Evolutionary conservation across 2,797 vertebrate genomes (phyloP), one percentile per base, ranked within the genome.

Genomic region (Schizothorax lantsangensis): DNA sequence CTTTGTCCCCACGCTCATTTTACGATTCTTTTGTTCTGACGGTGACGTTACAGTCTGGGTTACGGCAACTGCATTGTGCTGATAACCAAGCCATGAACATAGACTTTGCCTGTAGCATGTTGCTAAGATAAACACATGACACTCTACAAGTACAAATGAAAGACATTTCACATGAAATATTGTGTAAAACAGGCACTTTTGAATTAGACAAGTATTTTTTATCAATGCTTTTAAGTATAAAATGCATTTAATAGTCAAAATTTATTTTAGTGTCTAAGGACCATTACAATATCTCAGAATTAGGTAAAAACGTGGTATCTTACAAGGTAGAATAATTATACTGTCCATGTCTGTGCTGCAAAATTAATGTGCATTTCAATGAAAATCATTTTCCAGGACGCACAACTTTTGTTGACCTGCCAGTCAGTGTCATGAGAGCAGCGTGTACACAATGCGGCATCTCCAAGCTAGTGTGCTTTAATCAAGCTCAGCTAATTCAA

Each of bases 1-100:
- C 83, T 81, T 89, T 88, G 81, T 86, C 72, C 72, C 26, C 52
- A 12, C 54, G 54, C 45, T 72, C 78, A 86, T 89, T 89, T 88
- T 73, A 73, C 79, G 40, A 82, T 83, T 84, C 87, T 84, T 89
- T 89, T 89, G 84, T 89, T 68, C 64, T 47, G 59, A 38, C 21
- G 23, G 47, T 78, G 64, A 54, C 6, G 59, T 62, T 43, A 68
- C 43, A 33, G 77, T 36, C 86, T 77, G 26, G 47, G n/a, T 88
- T 86, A 86, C 83, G 33, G 19, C 52, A 30, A 6, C 62, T 66
- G 62, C 62, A 30, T 66, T 66, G 62, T 66, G 59, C 77, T 40
- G 79, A 81, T 26, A 81, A 19, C 74, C 49, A 36, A 77, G 19
- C 10, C 10, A 23, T 12, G 30, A 6, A 77, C 47, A 36, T 6